phyloP scores from a whole-genome alignment of 2,888 invertebrate species.

The Orchesella flavescens region DNA sequence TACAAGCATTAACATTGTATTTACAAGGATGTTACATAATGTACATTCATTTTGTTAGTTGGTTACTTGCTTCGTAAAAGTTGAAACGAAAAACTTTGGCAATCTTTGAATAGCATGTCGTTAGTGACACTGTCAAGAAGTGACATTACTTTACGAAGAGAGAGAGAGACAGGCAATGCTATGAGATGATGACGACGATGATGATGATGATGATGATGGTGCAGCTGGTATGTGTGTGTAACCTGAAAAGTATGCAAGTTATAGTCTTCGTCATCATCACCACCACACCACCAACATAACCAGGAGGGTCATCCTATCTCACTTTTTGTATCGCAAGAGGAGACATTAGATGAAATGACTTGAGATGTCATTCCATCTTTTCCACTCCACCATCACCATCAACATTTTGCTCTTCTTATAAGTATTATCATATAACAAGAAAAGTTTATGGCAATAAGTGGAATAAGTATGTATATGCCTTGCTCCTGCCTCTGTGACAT shows the following conservation, averaged over 20 bases:
- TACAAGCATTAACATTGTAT: background rate
- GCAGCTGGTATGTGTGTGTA: conserved; percentile 8
- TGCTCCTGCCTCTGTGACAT: background rate
- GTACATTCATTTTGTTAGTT: conserved; percentile 7
- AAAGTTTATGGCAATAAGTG: conserved; percentile 25
- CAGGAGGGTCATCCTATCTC: conserved; percentile 46
- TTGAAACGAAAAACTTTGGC: conserved; percentile 54
- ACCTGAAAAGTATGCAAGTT: background rate
- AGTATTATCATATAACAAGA: conserved; percentile 7
- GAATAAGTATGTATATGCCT: background rate
- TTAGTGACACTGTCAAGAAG: conserved; percentile 52
- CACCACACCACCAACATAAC: conserved; percentile 20
- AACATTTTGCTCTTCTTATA: conserved; percentile 1
- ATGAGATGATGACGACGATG: too few relatives aligned
- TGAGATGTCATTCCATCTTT: conserved; percentile 19
- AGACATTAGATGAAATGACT: conserved; percentile 49
- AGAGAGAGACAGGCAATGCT: too few relatives aligned
- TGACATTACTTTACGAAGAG: conserved; percentile 26
- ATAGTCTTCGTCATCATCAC: background rate
- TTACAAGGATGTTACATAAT: conserved; percentile 9
- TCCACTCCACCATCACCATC: background rate
- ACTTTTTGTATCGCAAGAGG: conserved; percentile 33
- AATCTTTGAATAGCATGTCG: conserved; percentile 52
- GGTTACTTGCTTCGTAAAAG: conserved; percentile 32
- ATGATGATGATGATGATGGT: background rate